phyloP scores from a whole-genome alignment of 2,113 vertebrate species.

The Haemorhous mexicanus region DNA sequence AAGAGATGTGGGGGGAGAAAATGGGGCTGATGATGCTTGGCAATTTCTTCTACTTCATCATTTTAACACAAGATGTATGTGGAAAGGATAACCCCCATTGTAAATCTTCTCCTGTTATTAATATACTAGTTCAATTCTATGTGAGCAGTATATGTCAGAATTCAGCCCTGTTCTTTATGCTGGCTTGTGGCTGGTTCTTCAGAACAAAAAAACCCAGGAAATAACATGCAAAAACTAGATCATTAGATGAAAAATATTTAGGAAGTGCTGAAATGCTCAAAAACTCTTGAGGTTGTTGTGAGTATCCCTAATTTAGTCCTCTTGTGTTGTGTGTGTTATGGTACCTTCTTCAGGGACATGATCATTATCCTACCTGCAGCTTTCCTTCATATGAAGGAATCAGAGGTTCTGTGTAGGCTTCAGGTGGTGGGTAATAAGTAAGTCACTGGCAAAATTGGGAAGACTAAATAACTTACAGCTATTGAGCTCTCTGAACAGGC shows the following conservation, averaged over 20 bases:
- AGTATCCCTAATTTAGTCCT: not conserved
- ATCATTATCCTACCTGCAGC: not conserved
- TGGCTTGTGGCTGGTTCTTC: not conserved
- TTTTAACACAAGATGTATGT: not conserved
- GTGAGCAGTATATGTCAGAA: not conserved
- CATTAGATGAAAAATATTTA: not conserved
- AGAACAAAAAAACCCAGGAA: not conserved
- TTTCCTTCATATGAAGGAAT: not conserved
- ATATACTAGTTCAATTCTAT: not conserved
- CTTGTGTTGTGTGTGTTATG: not conserved
- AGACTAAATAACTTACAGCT: not conserved
- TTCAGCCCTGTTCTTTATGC: not conserved
- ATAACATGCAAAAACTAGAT: not conserved
- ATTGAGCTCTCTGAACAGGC: not conserved
- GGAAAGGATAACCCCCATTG: not conserved
- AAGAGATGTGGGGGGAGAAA: not conserved
- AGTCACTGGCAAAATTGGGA: not conserved
- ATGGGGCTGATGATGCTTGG: not conserved
- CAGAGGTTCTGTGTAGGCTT: not conserved
- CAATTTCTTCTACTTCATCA: not conserved
- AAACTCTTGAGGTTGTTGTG: not conserved
- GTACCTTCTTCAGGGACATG: not conserved
- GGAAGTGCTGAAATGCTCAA: not conserved
- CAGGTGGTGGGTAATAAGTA: not conserved
- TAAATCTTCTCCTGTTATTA: not conserved